These are phyloP conservation scores for Entomobrya proxima DNA, from an alignment of 2,888 invertebrate genomes.

Conservation along the genomic window DNA sequence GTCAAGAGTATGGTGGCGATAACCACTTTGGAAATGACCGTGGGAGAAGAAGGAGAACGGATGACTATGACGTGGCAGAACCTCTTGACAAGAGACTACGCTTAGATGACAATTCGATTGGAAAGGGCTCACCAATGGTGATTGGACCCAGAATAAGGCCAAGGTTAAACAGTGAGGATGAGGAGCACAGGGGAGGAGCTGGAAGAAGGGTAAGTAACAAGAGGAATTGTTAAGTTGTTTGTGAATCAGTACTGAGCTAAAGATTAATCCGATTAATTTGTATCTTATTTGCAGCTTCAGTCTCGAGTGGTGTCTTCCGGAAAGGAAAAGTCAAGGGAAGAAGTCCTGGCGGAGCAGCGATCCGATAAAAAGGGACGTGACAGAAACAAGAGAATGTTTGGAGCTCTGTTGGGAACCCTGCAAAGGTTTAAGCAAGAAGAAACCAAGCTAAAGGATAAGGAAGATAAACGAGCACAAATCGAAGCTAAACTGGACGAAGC, in stretches of 20 bases:
- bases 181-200: conserved; percentile 55
- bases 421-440: conserved; percentile 97
- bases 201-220: conserved; percentile 57
- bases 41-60: conserved; percentile 36
- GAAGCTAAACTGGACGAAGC: conserved; percentile 96
- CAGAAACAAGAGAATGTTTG: conserved; percentile 96
- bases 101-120: conserved; percentile 50
- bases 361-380: conserved; percentile 85
- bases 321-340: conserved; percentile 90
- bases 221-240: background rate
- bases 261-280: background rate
- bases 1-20: conserved; percentile 42
- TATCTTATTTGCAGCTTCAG: conserved; percentile 47
- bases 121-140: conserved; percentile 64
- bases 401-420: conserved; percentile 94
- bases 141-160: conserved; percentile 70
- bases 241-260: background rate
- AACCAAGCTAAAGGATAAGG: conserved; percentile 90
- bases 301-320: conserved; percentile 88
- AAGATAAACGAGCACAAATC: conserved; percentile 89
- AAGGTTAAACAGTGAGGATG: conserved; percentile 63
- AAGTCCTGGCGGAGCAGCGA: conserved; percentile 88
- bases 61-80: conserved; percentile 76
- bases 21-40: conserved; percentile 27
- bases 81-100: conserved; percentile 75